phyloP scores from a whole-genome alignment of 2,113 vertebrate genomes.

The Gorilla gorilla region DNA sequence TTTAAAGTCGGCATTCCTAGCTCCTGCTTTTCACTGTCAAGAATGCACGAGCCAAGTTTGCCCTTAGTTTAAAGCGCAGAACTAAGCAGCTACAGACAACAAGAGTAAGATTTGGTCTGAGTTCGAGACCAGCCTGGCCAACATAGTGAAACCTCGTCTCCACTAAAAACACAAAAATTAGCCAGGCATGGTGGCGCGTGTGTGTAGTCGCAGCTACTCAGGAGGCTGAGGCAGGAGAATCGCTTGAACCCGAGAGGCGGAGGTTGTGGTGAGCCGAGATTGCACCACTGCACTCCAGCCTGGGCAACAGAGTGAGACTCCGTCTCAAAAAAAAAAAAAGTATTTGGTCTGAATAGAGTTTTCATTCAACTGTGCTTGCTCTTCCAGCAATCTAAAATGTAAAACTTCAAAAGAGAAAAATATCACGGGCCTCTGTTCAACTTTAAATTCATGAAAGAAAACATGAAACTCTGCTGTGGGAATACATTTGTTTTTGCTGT shows the following conservation, averaged over 20 bases:
- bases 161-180: too few species aligned
- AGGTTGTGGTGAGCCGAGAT: too few species aligned
- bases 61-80: not conserved
- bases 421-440: not conserved
- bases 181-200: too few species aligned
- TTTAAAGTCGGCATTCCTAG: not conserved
- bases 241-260: too few species aligned
- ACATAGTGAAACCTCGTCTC: too few species aligned
- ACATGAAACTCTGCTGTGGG: not conserved
- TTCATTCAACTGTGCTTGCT: not conserved
- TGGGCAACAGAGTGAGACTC: too few species aligned
- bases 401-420: not conserved
- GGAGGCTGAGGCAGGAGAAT: too few species aligned
- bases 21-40: not conserved
- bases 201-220: too few species aligned
- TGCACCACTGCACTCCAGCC: too few species aligned
- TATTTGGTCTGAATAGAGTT: not conserved
- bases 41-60: not conserved
- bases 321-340: too few species aligned
- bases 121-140: too few species aligned
- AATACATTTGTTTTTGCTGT: not conserved
- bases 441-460: not conserved
- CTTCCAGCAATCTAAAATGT: not conserved
- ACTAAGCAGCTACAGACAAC: not conserved
- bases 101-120: not conserved